phyloP scores from a whole-genome alignment of 2,797 vertebrate species.

The Morelia viridis region DNA sequence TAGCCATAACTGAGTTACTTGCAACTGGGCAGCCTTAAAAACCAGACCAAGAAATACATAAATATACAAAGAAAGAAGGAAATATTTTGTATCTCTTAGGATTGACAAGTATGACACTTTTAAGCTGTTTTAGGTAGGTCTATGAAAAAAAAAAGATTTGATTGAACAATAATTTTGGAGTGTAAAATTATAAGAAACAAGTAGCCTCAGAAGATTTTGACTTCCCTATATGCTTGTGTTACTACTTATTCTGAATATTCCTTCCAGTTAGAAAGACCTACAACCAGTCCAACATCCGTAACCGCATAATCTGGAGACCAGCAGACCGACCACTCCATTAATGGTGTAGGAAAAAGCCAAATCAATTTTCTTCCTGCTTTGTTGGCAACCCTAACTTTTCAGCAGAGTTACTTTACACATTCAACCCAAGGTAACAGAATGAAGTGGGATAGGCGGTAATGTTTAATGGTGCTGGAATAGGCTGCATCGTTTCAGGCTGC shows the following conservation, averaged over 20 bases:
- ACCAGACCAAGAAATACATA: not conserved
- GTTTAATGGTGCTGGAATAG: not conserved
- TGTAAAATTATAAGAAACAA: not conserved
- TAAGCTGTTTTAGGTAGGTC: not conserved
- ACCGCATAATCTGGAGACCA: not conserved
- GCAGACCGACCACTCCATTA: not conserved
- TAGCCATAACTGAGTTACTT: not conserved
- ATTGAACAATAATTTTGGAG: not conserved
- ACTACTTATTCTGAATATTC: not conserved
- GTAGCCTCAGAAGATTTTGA: not conserved
- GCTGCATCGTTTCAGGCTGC: not conserved
- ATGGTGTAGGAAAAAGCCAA: not conserved
- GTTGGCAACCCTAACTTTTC: not conserved
- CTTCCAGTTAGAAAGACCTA: not conserved
- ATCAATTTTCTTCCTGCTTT: not conserved
- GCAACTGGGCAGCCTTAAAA: not conserved
- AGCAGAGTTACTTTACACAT: not conserved
- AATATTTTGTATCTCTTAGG: not conserved
- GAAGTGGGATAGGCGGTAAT: not conserved
- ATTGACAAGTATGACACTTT: not conserved
- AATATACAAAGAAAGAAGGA: not conserved
- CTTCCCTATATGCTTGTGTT: not conserved
- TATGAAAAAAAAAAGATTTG: not conserved
- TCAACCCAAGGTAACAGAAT: not conserved
- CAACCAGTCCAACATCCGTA: not conserved